Evolutionary conservation across 2,888 invertebrate genomes (phyloP).

Genomic region (Caprella mutica): DNA sequence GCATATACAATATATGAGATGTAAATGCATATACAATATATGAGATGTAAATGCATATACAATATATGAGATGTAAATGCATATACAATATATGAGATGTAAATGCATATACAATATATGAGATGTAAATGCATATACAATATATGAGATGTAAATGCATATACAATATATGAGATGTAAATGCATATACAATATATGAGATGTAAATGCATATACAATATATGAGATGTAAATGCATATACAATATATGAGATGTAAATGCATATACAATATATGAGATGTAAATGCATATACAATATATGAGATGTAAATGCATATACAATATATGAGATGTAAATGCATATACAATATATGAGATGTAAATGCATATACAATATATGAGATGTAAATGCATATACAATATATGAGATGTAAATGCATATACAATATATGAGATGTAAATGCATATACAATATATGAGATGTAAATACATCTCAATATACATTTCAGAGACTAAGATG

Average conservation of each 20-base stretch:
- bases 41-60: background rate
- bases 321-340: background rate
- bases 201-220: conserved; percentile 8
- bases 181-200: background rate
- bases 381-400: background rate
- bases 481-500: no score
- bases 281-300: conserved; percentile 6
- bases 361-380: background rate
- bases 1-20: background rate
- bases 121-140: background rate
- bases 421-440: background rate
- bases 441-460: no score
- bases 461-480: no score
- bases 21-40: background rate
- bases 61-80: background rate
- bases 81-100: background rate
- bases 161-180: background rate
- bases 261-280: conserved; percentile 1
- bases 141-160: background rate
- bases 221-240: conserved; percentile 4
- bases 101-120: background rate
- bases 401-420: background rate
- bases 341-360: background rate
- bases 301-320: conserved; percentile 5
- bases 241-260: conserved; percentile 4